These are phyloP conservation scores for Spilogale gracilis DNA, from an alignment of 2,113 vertebrate species.

Conservation along the genomic window DNA sequence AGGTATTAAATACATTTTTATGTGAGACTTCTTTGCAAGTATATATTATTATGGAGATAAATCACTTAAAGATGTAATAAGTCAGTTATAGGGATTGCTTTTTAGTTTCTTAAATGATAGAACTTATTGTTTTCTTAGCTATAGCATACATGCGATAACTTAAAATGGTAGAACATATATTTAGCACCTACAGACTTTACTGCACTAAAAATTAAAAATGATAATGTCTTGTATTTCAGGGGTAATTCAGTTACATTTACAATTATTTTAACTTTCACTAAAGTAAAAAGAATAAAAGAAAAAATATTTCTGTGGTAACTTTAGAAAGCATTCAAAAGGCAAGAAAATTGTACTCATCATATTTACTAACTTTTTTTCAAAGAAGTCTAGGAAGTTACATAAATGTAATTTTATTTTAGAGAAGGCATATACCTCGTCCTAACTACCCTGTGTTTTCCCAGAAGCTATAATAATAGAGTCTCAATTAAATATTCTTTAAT, in stretches of 20 bases:
- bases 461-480: not conserved
- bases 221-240: not conserved
- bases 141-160: not conserved
- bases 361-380: conserved; percentile 5
- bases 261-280: conserved; percentile 2
- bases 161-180: not conserved
- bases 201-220: not conserved
- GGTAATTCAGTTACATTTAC: not conserved
- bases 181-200: not conserved
- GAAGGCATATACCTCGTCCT: not conserved
- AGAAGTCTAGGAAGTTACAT: not conserved
- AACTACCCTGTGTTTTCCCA: not conserved
- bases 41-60: not conserved
- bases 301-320: conserved; percentile 12
- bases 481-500: not conserved
- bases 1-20: not conserved
- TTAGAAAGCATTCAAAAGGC: not conserved
- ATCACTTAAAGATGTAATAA: not conserved
- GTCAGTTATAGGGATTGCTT: not conserved
- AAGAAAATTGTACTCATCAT: conserved; percentile 38
- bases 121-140: not conserved
- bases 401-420: conserved; percentile 33
- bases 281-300: not conserved
- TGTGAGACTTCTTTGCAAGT: not conserved
- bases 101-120: not conserved